Evolutionary conservation across 2,797 vertebrate species (phyloP), one percentile per base, ranked within the genome.

Genomic region (Gastrophryne carolinensis): DNA sequence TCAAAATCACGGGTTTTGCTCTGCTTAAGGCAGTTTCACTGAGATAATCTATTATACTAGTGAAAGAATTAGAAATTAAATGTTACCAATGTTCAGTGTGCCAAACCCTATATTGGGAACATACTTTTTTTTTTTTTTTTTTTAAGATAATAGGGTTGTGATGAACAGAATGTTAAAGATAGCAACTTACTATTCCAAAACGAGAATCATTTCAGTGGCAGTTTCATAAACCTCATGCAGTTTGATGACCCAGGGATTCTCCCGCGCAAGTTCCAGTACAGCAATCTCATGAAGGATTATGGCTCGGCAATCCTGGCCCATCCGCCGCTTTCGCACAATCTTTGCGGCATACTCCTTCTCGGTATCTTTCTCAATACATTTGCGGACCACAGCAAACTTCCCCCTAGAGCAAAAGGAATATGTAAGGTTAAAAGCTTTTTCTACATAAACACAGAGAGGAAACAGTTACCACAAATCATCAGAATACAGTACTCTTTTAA

Each of bases 241-340:
- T 80, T 92, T 92, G 84, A 97, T 90, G 79, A 98, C 94, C 65
- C 93, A 91, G 1, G 82, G 84, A 81, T 87, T 94, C 76, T 87
- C 81, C 0, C 88, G 89, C 30, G 95, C 94, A 82, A 96, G 72
- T 83, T 98, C 95, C 11, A 98, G 90, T 23, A 96, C 93, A 0
- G 93, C 92, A 4, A 97, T 94, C 85, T 98, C 95, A 0, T 98
- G 94, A 77, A 98, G 89, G 86, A 97, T 95, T 75, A 97, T 95
- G 82, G 87, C 88, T 27, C 92, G 89, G 81, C 94, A 96, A 67
- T 98, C 96, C 83, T 94, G 93, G 37, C 96, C 96, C 87, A 96
- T 97, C 84, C 95, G 92, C 85, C 95, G 91, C 90, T 98, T 98
- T 81, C 94, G 93, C 95, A 97, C 94, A 85, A 96, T 96, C 83